Percentiles rank a stretch among this genome's conserved stretches.
These are phyloP conservation scores for Enteromius fasciolatus DNA, from an alignment of 2,797 vertebrate genomes.

Conservation along the genomic window DNA sequence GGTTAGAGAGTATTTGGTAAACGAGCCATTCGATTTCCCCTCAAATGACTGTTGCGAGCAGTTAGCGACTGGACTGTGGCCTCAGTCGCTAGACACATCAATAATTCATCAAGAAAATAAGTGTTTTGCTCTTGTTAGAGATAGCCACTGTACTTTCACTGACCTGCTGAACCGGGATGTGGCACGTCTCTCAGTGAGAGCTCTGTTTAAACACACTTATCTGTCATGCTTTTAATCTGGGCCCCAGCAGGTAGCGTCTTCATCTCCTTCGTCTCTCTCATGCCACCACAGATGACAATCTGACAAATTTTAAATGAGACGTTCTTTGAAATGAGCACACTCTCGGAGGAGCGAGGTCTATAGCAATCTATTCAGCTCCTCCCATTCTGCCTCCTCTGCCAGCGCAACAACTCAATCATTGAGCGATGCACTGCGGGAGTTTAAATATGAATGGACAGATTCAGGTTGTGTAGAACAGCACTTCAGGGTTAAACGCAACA, in stretches of 20 bases:
- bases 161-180: slow-evolving; percentile 33
- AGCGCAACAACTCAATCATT: slow-evolving; percentile 24
- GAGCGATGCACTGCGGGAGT: neutral
- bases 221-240: slow-evolving; percentile 46
- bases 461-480: slow-evolving; percentile 33
- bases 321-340: slow-evolving; percentile 33
- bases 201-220: slow-evolving; percentile 44
- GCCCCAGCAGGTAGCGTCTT: slow-evolving; percentile 27
- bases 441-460: slow-evolving; percentile 41
- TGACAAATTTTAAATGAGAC: slow-evolving; percentile 50
- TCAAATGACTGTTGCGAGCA: slow-evolving; percentile 1
- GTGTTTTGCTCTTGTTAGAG: slow-evolving; percentile 46
- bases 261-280: slow-evolving; percentile 6
- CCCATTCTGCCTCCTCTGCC: slow-evolving; percentile 22
- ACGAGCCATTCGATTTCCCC: slow-evolving; percentile 9
- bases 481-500: slow-evolving; percentile 22
- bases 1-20: neutral
- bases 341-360: slow-evolving; percentile 34
- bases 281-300: slow-evolving; percentile 33
- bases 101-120: slow-evolving; percentile 44
- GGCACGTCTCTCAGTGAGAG: slow-evolving; percentile 8
- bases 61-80: slow-evolving; percentile 26
- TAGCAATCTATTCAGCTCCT: slow-evolving; percentile 33
- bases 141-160: slow-evolving; percentile 17
- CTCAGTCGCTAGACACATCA: slow-evolving; percentile 15